Evolutionary conservation across 2,113 vertebrate genomes (phyloP), one percentile per base, ranked within the genome.

Genomic region (Anhinga rufa): DNA sequence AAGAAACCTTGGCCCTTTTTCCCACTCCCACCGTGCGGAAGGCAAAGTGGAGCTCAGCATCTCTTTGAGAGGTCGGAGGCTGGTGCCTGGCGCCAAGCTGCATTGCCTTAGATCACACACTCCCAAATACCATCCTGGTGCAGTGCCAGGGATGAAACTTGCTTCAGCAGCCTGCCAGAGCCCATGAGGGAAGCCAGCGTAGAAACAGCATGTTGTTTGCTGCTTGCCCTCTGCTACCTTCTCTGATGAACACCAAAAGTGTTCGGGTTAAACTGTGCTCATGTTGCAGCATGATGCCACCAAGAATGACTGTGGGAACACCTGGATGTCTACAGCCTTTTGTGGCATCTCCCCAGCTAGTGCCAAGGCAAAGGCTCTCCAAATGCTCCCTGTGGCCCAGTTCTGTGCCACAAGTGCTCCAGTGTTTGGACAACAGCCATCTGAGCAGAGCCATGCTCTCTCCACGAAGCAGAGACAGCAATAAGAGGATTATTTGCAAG

Each of bases 11-110:
- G 0, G 44, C 55, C 62, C 58, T 72, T 79, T 97, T 96, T 85
- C 79, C 82, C 66, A 74, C 66, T 91, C 92, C 62, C 71, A 40
- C 40, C 0, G 0, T 16, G 29, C 24, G 3, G 71, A 51, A 42
- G n/a, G 71, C 92, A 87, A 90, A 88, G 79, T 34, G 62, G 75
- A 94, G 79, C 82, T 93, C 75, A 92, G 90, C 92, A 75, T 65
- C 70, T 54, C 46, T 86, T 86, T 58, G 82, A 88, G 86, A 88
- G 54, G 62, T 18, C 7, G 36, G 68, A 93, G 74, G 28, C 66
- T 86, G 84, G 90, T 94, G 84, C 89, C 83, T 92, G 86, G 74
- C 7, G 3, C 4, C 0, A 64, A 15, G 3, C 78, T 82, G 62
- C 9, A 0, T 65, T 61, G 74, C 87, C 76, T 70, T 71, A 46